A percentile compares a stretch with the other conserved stretches of the same genome.
Conservation (phyloP, 2,797 vertebrate species). For the Mus minutoides region DNA sequence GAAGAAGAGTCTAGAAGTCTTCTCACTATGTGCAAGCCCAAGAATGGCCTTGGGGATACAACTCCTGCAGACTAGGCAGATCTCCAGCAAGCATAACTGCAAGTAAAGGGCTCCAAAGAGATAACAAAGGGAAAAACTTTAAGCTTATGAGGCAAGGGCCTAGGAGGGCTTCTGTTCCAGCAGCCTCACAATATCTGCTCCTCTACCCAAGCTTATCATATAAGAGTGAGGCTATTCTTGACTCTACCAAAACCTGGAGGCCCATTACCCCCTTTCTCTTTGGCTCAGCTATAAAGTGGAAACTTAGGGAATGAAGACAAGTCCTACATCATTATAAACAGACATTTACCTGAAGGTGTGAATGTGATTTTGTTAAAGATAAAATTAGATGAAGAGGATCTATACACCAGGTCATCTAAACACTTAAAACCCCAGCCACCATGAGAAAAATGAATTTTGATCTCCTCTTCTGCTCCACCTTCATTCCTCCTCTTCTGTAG, state of each 20-base stretch:
- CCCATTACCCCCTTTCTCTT: background rate
- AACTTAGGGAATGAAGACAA: background rate
- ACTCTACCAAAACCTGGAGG: background rate
- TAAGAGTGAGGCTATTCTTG: background rate
- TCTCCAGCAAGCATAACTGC: background rate
- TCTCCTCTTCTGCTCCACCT: too few species aligned
- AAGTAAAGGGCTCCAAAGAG: background rate
- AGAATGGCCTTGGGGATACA: background rate
- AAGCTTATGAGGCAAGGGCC: background rate
- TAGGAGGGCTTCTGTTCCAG: background rate
- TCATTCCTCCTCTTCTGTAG: too few species aligned
- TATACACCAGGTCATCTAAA: background rate
- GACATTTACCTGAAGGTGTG: background rate
- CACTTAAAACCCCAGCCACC: too few species aligned
- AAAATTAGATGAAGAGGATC: background rate
- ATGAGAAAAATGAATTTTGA: too few species aligned
- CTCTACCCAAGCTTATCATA: background rate
- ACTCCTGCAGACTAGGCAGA: background rate
- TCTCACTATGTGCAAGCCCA: background rate
- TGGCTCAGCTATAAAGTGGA: background rate
- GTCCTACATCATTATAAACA: background rate
- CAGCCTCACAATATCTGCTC: background rate
- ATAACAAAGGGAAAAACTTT: background rate
- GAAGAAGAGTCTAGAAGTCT: background rate
- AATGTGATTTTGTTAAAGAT: background rate